Conservation (phyloP, 1,140 invertebrate species). For the Zaprionus capensis region DNA sequence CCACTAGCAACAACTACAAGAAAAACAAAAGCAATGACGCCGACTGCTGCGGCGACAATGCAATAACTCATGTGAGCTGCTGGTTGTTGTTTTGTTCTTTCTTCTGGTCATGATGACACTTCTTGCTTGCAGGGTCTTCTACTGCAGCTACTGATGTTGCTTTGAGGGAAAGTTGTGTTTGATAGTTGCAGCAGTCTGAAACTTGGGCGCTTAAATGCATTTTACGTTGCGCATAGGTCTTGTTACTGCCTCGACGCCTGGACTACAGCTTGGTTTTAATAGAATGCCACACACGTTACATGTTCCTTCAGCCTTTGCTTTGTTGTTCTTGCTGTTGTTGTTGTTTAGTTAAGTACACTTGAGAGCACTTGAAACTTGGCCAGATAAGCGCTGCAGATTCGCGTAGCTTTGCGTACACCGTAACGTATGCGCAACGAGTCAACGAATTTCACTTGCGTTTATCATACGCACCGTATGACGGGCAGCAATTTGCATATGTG, state of each 20-base stretch:
- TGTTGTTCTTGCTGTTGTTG: constrained; percentile 38
- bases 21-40: constrained; percentile 13
- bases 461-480: constrained; percentile 61
- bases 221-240: constrained; percentile 52
- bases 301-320: constrained; percentile 8
- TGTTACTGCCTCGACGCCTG: not conserved
- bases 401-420: constrained; percentile 52
- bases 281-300: constrained; percentile 63
- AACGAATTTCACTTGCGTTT: constrained; percentile 61
- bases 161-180: constrained; percentile 52
- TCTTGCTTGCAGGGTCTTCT: constrained; percentile 39
- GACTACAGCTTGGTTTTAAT: constrained; percentile 59
- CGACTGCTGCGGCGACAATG: constrained; percentile 60
- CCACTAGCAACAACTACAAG: constrained; percentile 37
- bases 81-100: constrained; percentile 44
- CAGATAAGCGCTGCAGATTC: constrained; percentile 57
- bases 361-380: constrained; percentile 69
- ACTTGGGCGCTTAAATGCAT: constrained; percentile 71
- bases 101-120: constrained; percentile 72
- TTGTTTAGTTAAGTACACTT: constrained; percentile 76
- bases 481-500: not conserved
- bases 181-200: constrained; percentile 40
- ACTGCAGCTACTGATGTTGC: constrained; percentile 38
- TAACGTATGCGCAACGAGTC: constrained; percentile 70
- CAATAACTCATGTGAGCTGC: constrained; percentile 70